Conservation (phyloP, 2,797 vertebrate species). For the Poecilia velifera region DNA sequence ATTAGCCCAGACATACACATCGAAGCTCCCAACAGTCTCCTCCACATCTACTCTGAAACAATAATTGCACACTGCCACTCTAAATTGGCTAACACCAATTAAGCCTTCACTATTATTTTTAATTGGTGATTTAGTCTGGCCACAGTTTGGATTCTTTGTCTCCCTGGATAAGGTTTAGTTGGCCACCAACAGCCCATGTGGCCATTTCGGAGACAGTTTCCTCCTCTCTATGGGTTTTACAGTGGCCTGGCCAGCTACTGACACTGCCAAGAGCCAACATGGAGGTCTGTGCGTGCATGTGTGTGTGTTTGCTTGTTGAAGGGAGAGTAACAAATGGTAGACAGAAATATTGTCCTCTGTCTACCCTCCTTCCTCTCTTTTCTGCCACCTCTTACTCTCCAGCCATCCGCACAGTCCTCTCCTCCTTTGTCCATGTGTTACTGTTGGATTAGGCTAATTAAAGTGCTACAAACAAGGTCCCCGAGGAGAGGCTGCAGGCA, state of each 20-base stretch:
- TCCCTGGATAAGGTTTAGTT: constrained; percentile 58
- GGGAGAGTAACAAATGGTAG: constrained; percentile 49
- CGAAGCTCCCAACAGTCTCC: constrained; percentile 22
- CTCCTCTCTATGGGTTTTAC: constrained; percentile 57
- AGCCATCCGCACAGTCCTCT: constrained; percentile 44
- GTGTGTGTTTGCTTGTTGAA: constrained; percentile 1
- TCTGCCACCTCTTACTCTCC: constrained; percentile 36
- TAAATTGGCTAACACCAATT: constrained; percentile 67
- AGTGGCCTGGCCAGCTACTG: constrained; percentile 55
- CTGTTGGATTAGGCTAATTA: constrained; percentile 79
- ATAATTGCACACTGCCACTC: constrained; percentile 58
- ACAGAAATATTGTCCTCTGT: constrained; percentile 48
- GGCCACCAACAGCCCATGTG: constrained; percentile 55
- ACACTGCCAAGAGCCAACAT: constrained; percentile 58
- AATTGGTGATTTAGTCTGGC: constrained; percentile 69
- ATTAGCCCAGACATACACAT: constrained; percentile 30
- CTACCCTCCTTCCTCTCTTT: constrained; percentile 31
- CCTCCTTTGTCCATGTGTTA: constrained; percentile 66
- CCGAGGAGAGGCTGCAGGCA: constrained; percentile 49
- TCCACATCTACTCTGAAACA: constrained; percentile 52
- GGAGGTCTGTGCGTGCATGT: constrained; percentile 17
- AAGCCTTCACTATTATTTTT: constrained; percentile 65
- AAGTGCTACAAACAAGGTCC: constrained; percentile 68
- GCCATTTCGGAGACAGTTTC: constrained; percentile 59
- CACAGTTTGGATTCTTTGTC: constrained; percentile 47